Conservation (phyloP, 2,888 invertebrate genomes). For the Tenthredo amoena region DNA sequence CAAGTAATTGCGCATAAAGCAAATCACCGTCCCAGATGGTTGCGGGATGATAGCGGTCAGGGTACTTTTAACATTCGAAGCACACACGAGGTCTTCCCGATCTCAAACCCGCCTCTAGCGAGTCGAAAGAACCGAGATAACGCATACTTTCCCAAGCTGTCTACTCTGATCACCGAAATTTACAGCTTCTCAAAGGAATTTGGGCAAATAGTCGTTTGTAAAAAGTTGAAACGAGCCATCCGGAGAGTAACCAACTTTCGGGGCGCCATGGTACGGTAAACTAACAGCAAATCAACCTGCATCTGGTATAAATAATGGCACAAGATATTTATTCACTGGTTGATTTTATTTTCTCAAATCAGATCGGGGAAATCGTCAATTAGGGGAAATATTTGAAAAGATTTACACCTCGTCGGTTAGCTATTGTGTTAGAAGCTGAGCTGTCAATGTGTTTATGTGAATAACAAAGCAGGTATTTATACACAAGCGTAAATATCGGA, state of each 20-base stretch:
- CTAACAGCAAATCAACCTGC: neutral
- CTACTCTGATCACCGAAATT: slow-evolving; percentile 64
- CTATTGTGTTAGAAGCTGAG: neutral
- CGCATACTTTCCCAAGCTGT: slow-evolving; percentile 69
- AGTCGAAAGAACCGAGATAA: slow-evolving; percentile 68
- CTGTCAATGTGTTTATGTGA: slow-evolving; percentile 9
- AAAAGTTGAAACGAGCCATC: neutral
- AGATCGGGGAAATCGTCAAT: neutral
- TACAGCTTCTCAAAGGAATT: slow-evolving; percentile 61
- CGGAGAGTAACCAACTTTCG: neutral
- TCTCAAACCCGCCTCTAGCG: slow-evolving; percentile 3
- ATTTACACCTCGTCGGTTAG: neutral
- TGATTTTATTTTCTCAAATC: neutral
- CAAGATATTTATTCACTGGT: neutral
- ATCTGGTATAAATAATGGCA: neutral
- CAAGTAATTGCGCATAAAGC: slow-evolving; percentile 75
- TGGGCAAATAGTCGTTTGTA: slow-evolving; percentile 55
- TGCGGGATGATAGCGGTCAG: slow-evolving; percentile 63
- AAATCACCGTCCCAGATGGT: slow-evolving; percentile 66
- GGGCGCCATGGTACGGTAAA: neutral
- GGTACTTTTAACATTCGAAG: slow-evolving; percentile 68
- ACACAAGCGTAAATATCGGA: slow-evolving; percentile 37
- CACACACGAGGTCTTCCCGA: slow-evolving; percentile 65
- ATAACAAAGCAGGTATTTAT: neutral
- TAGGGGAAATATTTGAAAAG: neutral